These are phyloP conservation scores for Trypoxylon attenuatum DNA, from an alignment of 2,888 invertebrate genomes.

Conservation along the genomic window DNA sequence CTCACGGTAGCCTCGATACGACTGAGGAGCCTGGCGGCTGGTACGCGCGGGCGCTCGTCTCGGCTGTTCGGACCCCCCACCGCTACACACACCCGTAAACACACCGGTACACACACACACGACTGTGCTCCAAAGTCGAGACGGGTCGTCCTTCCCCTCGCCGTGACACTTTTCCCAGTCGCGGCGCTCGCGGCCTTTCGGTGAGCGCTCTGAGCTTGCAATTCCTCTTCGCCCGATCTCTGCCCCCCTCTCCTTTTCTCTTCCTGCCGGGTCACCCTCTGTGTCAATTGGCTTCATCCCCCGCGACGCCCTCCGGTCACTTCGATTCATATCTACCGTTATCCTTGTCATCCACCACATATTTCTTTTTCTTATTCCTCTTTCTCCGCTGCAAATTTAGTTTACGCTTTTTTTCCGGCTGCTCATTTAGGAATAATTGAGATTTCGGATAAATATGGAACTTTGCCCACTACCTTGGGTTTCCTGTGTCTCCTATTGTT, in stretches of 20 bases:
- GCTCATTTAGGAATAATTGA: too few relatives aligned
- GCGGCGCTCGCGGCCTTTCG: background rate
- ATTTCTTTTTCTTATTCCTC: too few relatives aligned
- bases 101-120: background rate
- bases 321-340: constrained; percentile 22
- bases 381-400: too few relatives aligned
- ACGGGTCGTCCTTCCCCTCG: background rate
- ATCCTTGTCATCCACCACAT: background rate
- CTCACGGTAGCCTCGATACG: constrained; percentile 63
- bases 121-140: background rate
- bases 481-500: too few relatives aligned
- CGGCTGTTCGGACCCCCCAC: constrained; percentile 34
- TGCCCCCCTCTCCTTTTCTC: constrained; percentile 25
- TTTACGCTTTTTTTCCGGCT: too few relatives aligned
- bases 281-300: constrained; percentile 39
- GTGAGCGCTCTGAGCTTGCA: constrained; percentile 38
- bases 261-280: constrained; percentile 22
- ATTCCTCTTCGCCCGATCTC: constrained; percentile 50
- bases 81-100: constrained; percentile 4
- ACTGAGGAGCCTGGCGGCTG: constrained; percentile 58
- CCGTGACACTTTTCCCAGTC: constrained; percentile 21
- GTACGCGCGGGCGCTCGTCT: constrained; percentile 44
- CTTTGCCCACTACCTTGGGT: too few relatives aligned
- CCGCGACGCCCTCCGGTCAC: constrained; percentile 23
- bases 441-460: too few relatives aligned